Percentiles rank a stretch among this genome's conserved stretches.
Conservation (phyloP, 2,797 vertebrate genomes). For the Corythornis leucogaster region DNA sequence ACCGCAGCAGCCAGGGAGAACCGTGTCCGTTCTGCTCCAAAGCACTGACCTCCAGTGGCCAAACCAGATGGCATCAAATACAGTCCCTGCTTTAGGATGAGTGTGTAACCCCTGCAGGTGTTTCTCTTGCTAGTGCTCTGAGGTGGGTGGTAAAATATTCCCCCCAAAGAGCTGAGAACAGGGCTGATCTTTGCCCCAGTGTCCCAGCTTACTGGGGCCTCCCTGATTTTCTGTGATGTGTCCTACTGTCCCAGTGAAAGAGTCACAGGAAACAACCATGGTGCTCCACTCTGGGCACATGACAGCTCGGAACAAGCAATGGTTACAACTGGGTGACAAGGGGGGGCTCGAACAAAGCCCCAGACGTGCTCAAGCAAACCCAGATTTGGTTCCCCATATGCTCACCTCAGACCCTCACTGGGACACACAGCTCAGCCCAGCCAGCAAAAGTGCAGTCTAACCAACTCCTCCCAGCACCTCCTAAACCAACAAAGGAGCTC, state of each 20-base stretch:
- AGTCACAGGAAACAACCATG: not conserved
- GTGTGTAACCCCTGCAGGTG: not conserved
- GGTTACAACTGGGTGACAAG: not conserved
- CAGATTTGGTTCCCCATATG: accelerated
- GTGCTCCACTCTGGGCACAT: not conserved
- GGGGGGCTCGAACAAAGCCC: not conserved
- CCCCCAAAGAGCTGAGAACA: not conserved
- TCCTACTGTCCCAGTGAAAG: not conserved
- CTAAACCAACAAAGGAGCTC: not conserved
- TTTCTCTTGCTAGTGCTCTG: not conserved
- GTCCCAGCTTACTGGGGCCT: not conserved
- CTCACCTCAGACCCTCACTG: not conserved
- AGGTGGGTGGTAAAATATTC: not conserved
- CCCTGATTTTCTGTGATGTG: not conserved
- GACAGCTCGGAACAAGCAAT: not conserved
- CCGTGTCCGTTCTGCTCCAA: not conserved
- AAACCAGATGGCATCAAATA: not conserved
- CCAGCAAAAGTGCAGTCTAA: not conserved
- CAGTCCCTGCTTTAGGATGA: not conserved
- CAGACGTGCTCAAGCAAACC: not conserved
- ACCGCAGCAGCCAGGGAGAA: not conserved
- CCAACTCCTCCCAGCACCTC: not conserved
- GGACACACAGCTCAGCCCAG: not conserved
- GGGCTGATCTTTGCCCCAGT: not conserved
- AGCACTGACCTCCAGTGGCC: constrained; percentile 61